phyloP scores from a whole-genome alignment of 2,888 invertebrate species.

The Ophioninae sp. region DNA sequence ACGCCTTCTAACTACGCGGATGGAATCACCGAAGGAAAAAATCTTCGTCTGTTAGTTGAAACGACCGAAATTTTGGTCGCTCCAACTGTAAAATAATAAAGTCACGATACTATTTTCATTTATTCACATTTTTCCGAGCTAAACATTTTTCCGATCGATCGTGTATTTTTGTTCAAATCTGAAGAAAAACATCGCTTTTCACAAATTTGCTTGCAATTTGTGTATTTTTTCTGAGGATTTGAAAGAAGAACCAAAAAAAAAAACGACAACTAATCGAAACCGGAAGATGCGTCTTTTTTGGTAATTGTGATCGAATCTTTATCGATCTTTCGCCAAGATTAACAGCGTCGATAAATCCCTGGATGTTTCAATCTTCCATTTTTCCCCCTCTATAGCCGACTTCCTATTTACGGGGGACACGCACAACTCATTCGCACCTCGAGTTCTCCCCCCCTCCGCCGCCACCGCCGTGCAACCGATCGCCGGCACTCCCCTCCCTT shows the following conservation, averaged over 20 bases:
- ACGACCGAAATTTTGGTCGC: slow-evolving; percentile 50
- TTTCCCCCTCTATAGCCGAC: slow-evolving; percentile 6
- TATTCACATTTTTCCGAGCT: slow-evolving; percentile 7
- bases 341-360: neutral
- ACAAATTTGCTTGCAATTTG: too few relatives aligned
- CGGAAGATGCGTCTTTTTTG: too few relatives aligned
- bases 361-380: slow-evolving; percentile 2
- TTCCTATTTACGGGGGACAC: slow-evolving; percentile 33
- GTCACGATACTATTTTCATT: slow-evolving; percentile 13
- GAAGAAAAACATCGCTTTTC: too few relatives aligned
- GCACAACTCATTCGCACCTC: slow-evolving; percentile 13
- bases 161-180: too few relatives aligned
- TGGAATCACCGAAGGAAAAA: slow-evolving; percentile 6
- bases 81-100: slow-evolving; percentile 12
- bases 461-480: neutral
- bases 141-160: too few relatives aligned
- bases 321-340: neutral
- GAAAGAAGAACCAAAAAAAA: too few relatives aligned
- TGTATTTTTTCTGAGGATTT: too few relatives aligned
- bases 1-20: too few relatives aligned
- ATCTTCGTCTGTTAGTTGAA: slow-evolving; percentile 41
- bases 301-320: too few relatives aligned
- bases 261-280: too few relatives aligned
- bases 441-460: slow-evolving; percentile 16
- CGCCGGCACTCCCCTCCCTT: neutral